Evolutionary conservation across 2,797 vertebrate genomes (phyloP).

Genomic region (Brachyalestes nurse): DNA sequence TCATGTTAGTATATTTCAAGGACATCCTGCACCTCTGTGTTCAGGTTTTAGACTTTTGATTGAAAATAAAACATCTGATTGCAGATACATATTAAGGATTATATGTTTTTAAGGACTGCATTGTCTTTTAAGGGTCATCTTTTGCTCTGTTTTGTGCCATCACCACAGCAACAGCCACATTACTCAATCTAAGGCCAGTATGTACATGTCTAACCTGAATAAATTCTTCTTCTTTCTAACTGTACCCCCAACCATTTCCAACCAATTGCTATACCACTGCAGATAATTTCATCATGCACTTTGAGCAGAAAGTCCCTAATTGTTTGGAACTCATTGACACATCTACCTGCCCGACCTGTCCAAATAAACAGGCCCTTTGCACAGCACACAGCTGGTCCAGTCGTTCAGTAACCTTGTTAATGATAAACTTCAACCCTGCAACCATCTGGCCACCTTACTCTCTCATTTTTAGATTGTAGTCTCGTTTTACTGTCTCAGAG

Average conservation of each 20-base stretch:
- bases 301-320: background rate
- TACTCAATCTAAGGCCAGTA: too few species aligned
- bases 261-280: conserved; percentile 45
- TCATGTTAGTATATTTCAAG: too few species aligned
- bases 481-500: background rate
- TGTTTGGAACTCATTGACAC: background rate
- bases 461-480: background rate
- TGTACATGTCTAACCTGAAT: background rate
- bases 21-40: background rate
- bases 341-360: too few species aligned
- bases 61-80: too few species aligned
- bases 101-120: too few species aligned
- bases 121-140: too few species aligned
- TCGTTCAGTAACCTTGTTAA: background rate
- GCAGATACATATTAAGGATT: too few species aligned
- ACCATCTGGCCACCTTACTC: background rate
- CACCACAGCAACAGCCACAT: background rate
- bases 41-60: background rate
- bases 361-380: background rate
- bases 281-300: background rate
- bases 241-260: conserved; percentile 13
- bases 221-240: background rate
- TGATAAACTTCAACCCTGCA: background rate
- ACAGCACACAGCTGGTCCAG: background rate
- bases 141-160: background rate